Evolutionary conservation across 2,797 vertebrate genomes (phyloP).

Genomic region (Lepilemur ruficaudatus): DNA sequence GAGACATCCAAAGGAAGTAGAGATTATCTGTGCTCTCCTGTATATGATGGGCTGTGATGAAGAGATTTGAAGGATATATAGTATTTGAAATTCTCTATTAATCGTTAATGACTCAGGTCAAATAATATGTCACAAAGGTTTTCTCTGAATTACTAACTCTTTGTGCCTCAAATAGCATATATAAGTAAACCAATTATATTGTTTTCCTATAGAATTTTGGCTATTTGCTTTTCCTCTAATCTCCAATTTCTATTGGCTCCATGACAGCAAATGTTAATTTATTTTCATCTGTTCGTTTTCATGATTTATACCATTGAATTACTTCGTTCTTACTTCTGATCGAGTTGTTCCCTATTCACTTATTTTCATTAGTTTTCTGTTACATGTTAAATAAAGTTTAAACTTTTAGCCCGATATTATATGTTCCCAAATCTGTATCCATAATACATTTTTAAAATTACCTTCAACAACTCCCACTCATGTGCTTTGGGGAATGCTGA

Average conservation of each 20-base stretch:
- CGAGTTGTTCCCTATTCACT: neutral
- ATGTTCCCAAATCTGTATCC: neutral
- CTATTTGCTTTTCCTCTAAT: neutral
- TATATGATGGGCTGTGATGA: neutral
- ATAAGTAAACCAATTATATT: neutral
- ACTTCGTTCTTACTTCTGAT: neutral
- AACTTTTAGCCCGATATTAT: neutral
- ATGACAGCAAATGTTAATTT: neutral
- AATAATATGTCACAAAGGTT: neutral
- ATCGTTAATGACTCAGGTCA: neutral
- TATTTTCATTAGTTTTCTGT: neutral
- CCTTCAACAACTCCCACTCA: neutral
- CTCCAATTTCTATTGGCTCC: neutral
- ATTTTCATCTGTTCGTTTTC: neutral
- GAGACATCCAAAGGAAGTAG: neutral
- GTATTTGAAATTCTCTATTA: neutral
- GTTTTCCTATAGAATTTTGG: neutral
- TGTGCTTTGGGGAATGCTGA: neutral
- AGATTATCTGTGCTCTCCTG: neutral
- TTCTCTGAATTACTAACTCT: neutral
- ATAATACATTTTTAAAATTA: neutral
- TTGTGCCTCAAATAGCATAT: neutral
- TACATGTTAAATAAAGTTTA: neutral
- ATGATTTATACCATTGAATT: neutral
- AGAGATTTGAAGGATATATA: neutral